Evolutionary conservation across 2,888 invertebrate genomes (phyloP), one percentile per base, ranked within the genome.

Genomic region (Rotaria socialis): DNA sequence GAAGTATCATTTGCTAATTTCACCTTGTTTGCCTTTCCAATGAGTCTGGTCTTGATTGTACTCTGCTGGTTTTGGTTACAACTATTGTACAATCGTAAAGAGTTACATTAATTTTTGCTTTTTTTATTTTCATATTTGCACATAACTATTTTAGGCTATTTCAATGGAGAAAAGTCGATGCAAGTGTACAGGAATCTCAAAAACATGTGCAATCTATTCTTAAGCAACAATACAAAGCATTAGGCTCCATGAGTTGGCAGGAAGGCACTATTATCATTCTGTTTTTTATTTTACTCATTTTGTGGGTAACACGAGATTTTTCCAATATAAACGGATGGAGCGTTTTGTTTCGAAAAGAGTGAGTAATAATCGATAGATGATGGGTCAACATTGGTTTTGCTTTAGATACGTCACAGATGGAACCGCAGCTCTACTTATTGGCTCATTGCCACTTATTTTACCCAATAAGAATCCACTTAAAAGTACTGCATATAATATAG

Each of bases 251-350:
- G 1, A 86, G 67, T 47, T 86, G 50, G 47, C 67, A 74, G 2
- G 75, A 86, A 85, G 14, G n/a, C 14, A 85, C 22, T 85, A 35
- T 86, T n/a, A 52, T 52, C 43, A 50, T 85, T 43, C 55, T 86
- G 11, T 86, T 86, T 75, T 11, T 85, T 50, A 10, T 80, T 0
- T 24, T 60, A 6, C 55, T 86, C 4, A 7, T 85, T 41, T 16
- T 86, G 5, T 86, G 86, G 86, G 14, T 86, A 6, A 86, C 85
- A 43, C 60, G 86, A n/a, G 74, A 86, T 85, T 86, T 58, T 43
- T 74, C 55, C 4, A 41, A 35, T n/a, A 24, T 43, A 14, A 52
- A 27, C 56, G 86, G 87, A 27, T 87, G 86, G 84, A 35, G n/a
- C n/a, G 22, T 47, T 27, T 47, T 86, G 24, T 87, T 85, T 41